These are phyloP conservation scores for Psittacula derbiana DNA, from an alignment of 2,797 vertebrate species.

Conservation along the genomic window DNA sequence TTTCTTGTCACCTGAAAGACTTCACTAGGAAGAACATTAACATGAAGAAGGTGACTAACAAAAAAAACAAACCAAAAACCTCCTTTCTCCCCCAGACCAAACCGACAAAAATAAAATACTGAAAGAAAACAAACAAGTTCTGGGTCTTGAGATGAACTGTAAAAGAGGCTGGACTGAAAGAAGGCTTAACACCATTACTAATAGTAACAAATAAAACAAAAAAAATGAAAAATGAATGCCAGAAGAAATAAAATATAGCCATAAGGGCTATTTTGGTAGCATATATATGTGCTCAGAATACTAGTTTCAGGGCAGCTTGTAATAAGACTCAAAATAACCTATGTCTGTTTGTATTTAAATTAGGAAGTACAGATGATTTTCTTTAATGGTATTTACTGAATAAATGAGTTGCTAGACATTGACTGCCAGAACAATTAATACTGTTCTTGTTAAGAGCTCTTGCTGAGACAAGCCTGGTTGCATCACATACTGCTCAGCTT, in stretches of 20 bases:
- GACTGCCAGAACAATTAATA: background rate
- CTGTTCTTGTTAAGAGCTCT: background rate
- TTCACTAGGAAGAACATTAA: background rate
- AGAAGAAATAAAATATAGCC: background rate
- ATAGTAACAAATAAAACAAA: background rate
- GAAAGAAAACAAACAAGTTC: background rate
- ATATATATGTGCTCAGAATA: background rate
- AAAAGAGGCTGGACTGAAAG: background rate
- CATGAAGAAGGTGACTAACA: background rate
- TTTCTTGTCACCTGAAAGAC: background rate
- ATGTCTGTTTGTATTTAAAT: background rate
- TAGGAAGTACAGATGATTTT: background rate
- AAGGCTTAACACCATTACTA: fast-evolving
- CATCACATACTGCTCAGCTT: background rate
- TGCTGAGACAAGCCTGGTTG: background rate
- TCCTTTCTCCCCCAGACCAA: background rate
- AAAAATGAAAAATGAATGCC: background rate
- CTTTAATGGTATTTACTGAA: background rate
- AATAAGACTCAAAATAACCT: background rate
- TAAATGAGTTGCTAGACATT: background rate
- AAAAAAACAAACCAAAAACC: background rate
- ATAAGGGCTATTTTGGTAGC: background rate
- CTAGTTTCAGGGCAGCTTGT: background rate
- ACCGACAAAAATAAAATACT: fast-evolving
- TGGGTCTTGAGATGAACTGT: background rate